Conservation (phyloP, 2,888 invertebrate species). For the Encarsia formosa region DNA sequence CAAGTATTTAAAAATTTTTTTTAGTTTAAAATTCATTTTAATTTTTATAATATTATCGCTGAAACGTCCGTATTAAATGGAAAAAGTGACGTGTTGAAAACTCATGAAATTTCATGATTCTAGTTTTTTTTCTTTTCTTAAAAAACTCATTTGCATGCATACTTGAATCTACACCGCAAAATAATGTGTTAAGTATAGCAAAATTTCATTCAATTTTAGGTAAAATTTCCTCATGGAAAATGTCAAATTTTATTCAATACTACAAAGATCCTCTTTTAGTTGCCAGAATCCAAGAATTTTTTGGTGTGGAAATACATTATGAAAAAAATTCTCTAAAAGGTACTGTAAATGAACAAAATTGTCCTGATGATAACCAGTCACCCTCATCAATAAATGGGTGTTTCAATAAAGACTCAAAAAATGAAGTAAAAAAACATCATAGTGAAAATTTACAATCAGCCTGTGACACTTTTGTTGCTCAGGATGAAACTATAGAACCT, state of each 20-base stretch:
- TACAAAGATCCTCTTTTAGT: constrained; percentile 74
- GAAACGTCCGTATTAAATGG: no score
- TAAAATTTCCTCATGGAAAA: constrained; percentile 28
- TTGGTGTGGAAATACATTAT: constrained; percentile 62
- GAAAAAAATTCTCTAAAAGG: constrained; percentile 6
- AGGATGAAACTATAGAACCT: constrained; percentile 39
- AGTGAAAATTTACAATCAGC: constrained; percentile 45
- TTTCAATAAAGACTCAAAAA: constrained; percentile 16
- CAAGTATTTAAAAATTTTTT: no score
- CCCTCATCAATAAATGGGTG: constrained; percentile 22
- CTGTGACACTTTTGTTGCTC: not conserved
- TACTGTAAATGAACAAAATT: constrained; percentile 17
- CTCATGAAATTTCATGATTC: not conserved
- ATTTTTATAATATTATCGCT: no score
- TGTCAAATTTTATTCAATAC: constrained; percentile 56
- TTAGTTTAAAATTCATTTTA: no score
- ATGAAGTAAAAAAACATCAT: constrained; percentile 42
- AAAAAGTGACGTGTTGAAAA: no score
- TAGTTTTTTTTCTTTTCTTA: not conserved
- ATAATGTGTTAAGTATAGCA: no score
- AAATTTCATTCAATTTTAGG: constrained; percentile 9
- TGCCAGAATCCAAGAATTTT: constrained; percentile 72
- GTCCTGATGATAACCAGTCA: constrained; percentile 10
- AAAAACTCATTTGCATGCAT: not conserved
- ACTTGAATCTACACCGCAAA: no score